Evolutionary conservation across 2,888 invertebrate species (phyloP).

Genomic region (Isoperla grammatica): DNA sequence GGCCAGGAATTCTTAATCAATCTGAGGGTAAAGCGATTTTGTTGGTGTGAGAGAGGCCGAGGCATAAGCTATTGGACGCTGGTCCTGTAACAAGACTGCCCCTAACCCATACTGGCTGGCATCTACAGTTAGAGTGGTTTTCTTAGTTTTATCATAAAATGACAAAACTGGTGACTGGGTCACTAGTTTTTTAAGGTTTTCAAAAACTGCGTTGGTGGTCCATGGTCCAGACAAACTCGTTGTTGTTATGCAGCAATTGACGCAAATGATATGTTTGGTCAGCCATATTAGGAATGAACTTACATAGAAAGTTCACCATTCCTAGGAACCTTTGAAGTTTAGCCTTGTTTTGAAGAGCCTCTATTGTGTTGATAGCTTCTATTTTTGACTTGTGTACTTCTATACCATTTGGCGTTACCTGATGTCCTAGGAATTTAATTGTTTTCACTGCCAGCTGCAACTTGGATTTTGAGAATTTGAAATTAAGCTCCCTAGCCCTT

Average conservation of each 20-base stretch:
- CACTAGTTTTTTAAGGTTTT: slow-evolving; percentile 10
- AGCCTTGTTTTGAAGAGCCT: slow-evolving; percentile 26
- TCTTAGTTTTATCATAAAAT: slow-evolving; percentile 23
- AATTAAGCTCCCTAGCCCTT: slow-evolving; percentile 27
- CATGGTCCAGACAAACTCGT: background rate
- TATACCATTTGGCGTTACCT: slow-evolving; percentile 22
- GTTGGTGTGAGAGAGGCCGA: slow-evolving; percentile 28
- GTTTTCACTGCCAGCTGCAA: slow-evolving; percentile 26
- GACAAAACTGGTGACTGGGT: slow-evolving; percentile 12
- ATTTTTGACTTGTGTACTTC: slow-evolving; percentile 12
- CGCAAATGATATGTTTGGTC: slow-evolving; percentile 14
- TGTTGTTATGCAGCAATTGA: slow-evolving; percentile 1
- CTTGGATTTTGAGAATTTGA: slow-evolving; percentile 35
- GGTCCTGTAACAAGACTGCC: slow-evolving; percentile 26
- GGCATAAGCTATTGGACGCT: slow-evolving; percentile 21
- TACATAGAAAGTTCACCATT: slow-evolving; percentile 30
- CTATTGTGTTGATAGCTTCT: slow-evolving; percentile 26
- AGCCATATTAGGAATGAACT: slow-evolving; percentile 11
- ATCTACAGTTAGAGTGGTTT: slow-evolving; percentile 29
- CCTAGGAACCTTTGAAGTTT: slow-evolving; percentile 30
- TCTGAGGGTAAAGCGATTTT: slow-evolving; percentile 17
- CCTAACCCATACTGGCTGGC: slow-evolving; percentile 30
- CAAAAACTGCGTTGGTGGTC: background rate
- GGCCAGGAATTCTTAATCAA: slow-evolving; percentile 9
- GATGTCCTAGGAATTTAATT: background rate